Base-by-base conservation (phyloP, 2,113 vertebrate genomes). In the Leptodactylus fuscus region DNA sequence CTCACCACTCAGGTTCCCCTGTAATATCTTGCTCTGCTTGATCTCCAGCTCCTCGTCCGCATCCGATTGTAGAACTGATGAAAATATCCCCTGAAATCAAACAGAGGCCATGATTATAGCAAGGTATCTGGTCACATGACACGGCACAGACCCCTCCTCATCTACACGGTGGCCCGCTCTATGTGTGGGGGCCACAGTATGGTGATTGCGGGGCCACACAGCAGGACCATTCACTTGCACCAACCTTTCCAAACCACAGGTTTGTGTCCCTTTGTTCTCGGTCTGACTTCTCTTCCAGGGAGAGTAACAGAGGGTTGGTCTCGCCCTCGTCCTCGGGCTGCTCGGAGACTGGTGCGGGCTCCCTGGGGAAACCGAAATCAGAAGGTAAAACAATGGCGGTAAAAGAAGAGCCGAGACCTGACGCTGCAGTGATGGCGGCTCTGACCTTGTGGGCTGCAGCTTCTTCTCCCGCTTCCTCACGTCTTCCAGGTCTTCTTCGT, bases 171-270 rank as follows among this genome's bases (percentile, higher is more conserved):
- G n/a, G n/a, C n/a, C n/a, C n/a, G n/a, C n/a, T n/a, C n/a, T n/a
- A n/a, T n/a, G n/a, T n/a, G n/a, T n/a, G n/a, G n/a, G n/a, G n/a
- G n/a, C n/a, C n/a, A n/a, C n/a, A n/a, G n/a, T n/a, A n/a, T n/a
- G n/a, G n/a, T n/a, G n/a, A n/a, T n/a, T n/a, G n/a, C n/a, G n/a
- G n/a, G n/a, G n/a, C n/a, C n/a, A n/a, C n/a, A n/a, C n/a, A n/a
- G n/a, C n/a, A n/a, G n/a, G n/a, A n/a, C n/a, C n/a, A n/a, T n/a
- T n/a, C n/a, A n/a, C n/a, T n/a, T n/a, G n/a, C 8, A 8, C 18
- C 18, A 15, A 97, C 98, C 94, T 99, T 99, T 86, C 95, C 96
- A 10, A 99, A 99, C 98, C 98, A 99, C 87, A 99, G 87, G 90
- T 75, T 94, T 38, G 95, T 93, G 86, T 96, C 95, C 9, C 88